phyloP scores from a whole-genome alignment of 2,888 invertebrate species.

The Hoplodrina ambigua region DNA sequence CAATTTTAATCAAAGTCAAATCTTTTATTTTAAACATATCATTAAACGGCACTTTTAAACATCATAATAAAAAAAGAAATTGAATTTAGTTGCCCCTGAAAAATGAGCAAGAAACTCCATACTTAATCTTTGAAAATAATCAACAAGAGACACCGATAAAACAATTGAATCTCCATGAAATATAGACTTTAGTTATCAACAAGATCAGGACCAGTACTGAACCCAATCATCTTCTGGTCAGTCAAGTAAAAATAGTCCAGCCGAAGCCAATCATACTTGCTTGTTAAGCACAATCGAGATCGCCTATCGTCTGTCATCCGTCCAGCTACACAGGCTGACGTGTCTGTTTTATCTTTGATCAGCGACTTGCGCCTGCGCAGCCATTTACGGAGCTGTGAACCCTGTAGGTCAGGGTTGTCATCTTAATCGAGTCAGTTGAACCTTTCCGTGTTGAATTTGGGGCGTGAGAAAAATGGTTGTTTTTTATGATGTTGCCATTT shows the following conservation, averaged over 20 bases:
- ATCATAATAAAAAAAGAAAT: too few species aligned
- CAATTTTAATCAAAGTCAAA: too few species aligned
- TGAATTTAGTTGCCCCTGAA: too few species aligned
- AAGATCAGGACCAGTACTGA: conserved; percentile 4
- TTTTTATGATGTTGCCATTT: conserved; percentile 34
- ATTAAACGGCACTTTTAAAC: too few species aligned
- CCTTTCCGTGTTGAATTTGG: conserved; percentile 53
- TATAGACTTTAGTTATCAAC: conserved; percentile 12
- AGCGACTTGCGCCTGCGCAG: conserved; percentile 35
- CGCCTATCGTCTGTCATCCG: conserved; percentile 47
- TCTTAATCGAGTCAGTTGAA: conserved; percentile 53
- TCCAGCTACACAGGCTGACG: conserved; percentile 46
- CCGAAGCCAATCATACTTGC: conserved; percentile 34
- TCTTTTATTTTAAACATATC: too few species aligned
- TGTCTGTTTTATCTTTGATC: conserved; percentile 54
- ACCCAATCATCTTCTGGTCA: conserved; percentile 27
- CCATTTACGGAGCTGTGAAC: conserved; percentile 53
- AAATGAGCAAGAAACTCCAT: too few species aligned
- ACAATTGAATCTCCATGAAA: conserved; percentile 8
- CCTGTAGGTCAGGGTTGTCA: conserved; percentile 63
- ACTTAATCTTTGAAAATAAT: not conserved
- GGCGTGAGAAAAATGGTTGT: conserved; percentile 59
- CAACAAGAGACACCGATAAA: not conserved
- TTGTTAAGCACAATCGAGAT: conserved; percentile 52
- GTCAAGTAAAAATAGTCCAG: conserved; percentile 31